These are phyloP conservation scores for Perdita meconis DNA, from an alignment of 2,888 invertebrate species.

Conservation along the genomic window DNA sequence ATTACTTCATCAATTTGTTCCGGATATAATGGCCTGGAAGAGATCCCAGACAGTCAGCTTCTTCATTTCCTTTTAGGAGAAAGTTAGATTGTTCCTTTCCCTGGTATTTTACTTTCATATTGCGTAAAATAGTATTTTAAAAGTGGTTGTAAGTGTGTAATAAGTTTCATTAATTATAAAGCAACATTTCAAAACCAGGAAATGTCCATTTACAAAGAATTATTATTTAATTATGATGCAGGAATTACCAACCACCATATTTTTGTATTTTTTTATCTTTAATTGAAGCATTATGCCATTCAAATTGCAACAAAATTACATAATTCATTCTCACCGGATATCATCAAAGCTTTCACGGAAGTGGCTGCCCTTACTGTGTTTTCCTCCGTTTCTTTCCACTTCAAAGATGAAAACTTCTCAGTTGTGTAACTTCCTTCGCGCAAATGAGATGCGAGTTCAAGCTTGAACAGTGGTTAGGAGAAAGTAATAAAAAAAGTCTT, in stretches of 20 bases:
- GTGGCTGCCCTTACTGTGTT: not conserved
- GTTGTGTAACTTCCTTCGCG: not conserved
- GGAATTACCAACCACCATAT: too few relatives aligned
- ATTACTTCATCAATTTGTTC: not conserved
- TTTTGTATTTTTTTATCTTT: too few relatives aligned
- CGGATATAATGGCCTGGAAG: not conserved
- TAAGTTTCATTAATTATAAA: too few relatives aligned
- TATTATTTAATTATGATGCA: too few relatives aligned
- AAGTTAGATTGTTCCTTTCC: not conserved
- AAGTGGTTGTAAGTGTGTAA: too few relatives aligned
- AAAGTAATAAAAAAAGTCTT: constrained; percentile 10
- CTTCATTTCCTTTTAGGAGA: not conserved
- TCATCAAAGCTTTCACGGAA: not conserved
- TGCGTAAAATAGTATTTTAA: too few relatives aligned
- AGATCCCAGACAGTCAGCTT: not conserved
- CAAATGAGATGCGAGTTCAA: not conserved
- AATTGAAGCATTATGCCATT: too few relatives aligned
- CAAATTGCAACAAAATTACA: too few relatives aligned
- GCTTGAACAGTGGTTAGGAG: not conserved
- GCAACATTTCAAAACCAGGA: too few relatives aligned
- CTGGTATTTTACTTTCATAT: too few relatives aligned
- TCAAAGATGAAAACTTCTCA: not conserved
- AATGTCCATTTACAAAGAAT: too few relatives aligned
- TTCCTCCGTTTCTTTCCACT: not conserved
- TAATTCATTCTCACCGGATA: too few relatives aligned